phyloP scores from a whole-genome alignment of 2,888 invertebrate genomes.

The Chrysomela aeneicollis region DNA sequence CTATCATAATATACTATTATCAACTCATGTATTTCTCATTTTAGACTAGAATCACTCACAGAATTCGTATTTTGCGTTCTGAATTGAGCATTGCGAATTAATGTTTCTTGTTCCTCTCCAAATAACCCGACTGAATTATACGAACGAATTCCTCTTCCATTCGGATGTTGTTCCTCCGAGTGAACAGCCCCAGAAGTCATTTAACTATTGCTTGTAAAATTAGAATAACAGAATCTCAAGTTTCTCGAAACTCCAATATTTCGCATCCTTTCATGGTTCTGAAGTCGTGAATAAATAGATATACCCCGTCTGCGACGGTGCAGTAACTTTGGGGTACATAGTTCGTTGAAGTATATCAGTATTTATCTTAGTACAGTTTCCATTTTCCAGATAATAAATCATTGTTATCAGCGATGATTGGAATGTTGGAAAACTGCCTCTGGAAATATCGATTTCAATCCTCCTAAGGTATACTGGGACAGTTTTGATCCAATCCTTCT shows the following conservation, averaged over 20 bases:
- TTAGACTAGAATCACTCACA: no score
- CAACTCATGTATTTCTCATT: no score
- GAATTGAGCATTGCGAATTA: neutral
- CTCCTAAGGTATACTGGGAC: no score
- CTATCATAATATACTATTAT: no score
- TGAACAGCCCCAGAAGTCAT: neutral
- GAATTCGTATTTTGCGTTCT: neutral
- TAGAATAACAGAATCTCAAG: neutral
- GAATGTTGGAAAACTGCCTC: no score
- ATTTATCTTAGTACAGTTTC: no score
- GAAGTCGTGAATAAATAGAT: neutral
- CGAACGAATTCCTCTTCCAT: neutral
- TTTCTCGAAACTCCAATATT: conserved; percentile 4
- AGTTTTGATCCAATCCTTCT: no score
- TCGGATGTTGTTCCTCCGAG: neutral
- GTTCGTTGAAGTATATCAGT: neutral
- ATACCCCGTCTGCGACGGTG: neutral
- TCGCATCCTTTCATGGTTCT: neutral
- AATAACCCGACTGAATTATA: neutral
- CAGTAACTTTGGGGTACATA: neutral
- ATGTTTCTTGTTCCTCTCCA: neutral
- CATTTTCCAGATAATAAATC: no score
- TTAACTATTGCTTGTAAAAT: conserved; percentile 2
- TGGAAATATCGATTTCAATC: no score
- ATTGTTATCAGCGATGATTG: no score